Evolutionary conservation across 1,140 invertebrate species (phyloP), one percentile per base, ranked within the genome.

Genomic region (Orius laevigatus): DNA sequence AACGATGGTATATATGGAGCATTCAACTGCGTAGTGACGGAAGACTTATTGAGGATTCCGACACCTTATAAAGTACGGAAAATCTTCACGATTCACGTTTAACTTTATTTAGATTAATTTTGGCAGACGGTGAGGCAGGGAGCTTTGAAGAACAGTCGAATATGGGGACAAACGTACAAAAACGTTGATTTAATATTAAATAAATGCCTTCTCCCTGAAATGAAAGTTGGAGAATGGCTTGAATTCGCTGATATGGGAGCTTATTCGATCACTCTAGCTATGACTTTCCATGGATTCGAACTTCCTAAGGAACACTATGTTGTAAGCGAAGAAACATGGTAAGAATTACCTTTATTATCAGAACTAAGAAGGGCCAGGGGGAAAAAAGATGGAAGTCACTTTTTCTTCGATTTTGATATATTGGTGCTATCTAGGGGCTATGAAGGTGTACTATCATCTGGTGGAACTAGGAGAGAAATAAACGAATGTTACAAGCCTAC

Each of bases 1-100:
- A 98, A 98, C 65, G 94, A 98, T 68, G 89, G 95, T 0, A 87
- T 98, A 25, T 98, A 98, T 67, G 94, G 94, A 12, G 94, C 90
- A 20, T 98, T 98, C 70, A 98, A 98, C 69, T 93, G 87, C 67
- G 71, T 95, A 52, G 69, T 98, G 5, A 97, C 91, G 61, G 93
- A 98, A 67, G 92, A 98, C 67, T 83, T 87, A 55, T 64, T 71
- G 14, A 80, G 85, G 14, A 67, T 65, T 36, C 76, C 84, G 6
- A 60, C 73, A 46, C 75, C 78, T 15, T 65, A 85, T 2, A 69
- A 76, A 63, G 80, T 82, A 58, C 60, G 58, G 55, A 32, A 18
- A 9, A 14, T 31, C 43, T 15, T 20, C 36, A 36, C 33, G 9
- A 25, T 8, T 25, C 8, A 25, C 25, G 25, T n/a, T n/a, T n/a